Evolutionary conservation across 2,888 invertebrate genomes (phyloP), one percentile per base, ranked within the genome.

Genomic region (Acleris holmiana): DNA sequence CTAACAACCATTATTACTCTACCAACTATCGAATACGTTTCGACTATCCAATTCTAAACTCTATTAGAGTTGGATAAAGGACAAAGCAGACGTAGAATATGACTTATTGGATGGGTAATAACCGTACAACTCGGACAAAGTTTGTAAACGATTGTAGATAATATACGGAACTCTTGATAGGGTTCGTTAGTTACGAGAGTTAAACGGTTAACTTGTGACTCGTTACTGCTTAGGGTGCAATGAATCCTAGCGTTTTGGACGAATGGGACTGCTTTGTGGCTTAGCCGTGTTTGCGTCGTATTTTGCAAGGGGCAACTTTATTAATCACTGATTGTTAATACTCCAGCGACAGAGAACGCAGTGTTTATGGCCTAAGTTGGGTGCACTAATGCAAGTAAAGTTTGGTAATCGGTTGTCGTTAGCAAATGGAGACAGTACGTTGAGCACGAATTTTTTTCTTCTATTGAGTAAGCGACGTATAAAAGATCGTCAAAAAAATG

Each of bases 121-220:
- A 79, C 82, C 81, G 77, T 79, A 80, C 72, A 75, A 67, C 67
- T 64, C 58, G 62, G 71, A 68, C 67, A 64, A 68, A 79, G 80
- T 74, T 82, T 79, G 75, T 76, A 73, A 83, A 78, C 79, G 81
- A 76, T 82, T 79, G 82, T 81, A 83, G 84, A 85, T 84, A 83
- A 77, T 73, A 72, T 70, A 69, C 68, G 69, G 70, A 68, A 75
- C 73, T 77, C 74, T 71, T 74, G 78, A 78, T 77, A 75, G 74
- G 69, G 64, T 60, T 17, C 58, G 58, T 55, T 50, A 65, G 65
- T 60, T 60, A 60, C 60, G 60, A 55, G 23, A 49, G 60, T 60
- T 55, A 49, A 60, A 65, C 41, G 60, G 61, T 35, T 21, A 21
- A 41, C 56, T 56, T 56, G 35, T 23, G 48, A 53, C 53, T 51